Base-by-base conservation (phyloP, 1,140 invertebrate genomes). In the Drosophila biarmipes region DNA sequence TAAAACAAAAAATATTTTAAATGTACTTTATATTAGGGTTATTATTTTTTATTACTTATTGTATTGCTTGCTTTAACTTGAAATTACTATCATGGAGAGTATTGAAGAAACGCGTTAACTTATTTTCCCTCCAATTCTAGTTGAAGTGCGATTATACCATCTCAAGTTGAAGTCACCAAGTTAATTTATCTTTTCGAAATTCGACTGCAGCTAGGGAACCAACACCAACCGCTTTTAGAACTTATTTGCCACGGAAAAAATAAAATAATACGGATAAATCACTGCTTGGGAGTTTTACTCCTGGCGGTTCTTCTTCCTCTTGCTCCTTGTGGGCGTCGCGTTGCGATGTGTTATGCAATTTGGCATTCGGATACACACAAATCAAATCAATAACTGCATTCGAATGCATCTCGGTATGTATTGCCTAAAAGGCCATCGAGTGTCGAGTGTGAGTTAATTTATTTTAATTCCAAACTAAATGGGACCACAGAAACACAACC, bases 391-490 rank as follows among this genome's bases (percentile, higher is more conserved):
- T 77, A 73, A 63, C 29, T 73, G 68, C 68, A 59, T 57, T 55
- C 37, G 49, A 53, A 56, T 58, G 66, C 73, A 76, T 68, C 76
- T 69, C 49, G 42, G 73, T 76, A 37, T 77, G 73, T 77, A 77
- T 68, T 38, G 52, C 42, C 35, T 35, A 56, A 69, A 34, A 24
- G 40, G 27, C 64, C 49, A 71, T 67, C 73, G 53, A 46, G 19
- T 48, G 37, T 55, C 40, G 52, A 77, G 73, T 76, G 63, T 61
- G 73, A 56, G 73, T 76, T 75, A 75, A 77, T 77, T 76, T 77
- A 68, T 77, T 76, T 76, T 77, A 76, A 77, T 76, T 77, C 73
- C 66, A 68, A 77, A 76, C 63, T 59, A 76, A 76, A 43, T 69
- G 73, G 73, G 61, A 55, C 46, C 54, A 66, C 40, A 14, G 38